Evolutionary conservation across 1,140 invertebrate species (phyloP).

Genomic region (Aphelenchoides avenae): DNA sequence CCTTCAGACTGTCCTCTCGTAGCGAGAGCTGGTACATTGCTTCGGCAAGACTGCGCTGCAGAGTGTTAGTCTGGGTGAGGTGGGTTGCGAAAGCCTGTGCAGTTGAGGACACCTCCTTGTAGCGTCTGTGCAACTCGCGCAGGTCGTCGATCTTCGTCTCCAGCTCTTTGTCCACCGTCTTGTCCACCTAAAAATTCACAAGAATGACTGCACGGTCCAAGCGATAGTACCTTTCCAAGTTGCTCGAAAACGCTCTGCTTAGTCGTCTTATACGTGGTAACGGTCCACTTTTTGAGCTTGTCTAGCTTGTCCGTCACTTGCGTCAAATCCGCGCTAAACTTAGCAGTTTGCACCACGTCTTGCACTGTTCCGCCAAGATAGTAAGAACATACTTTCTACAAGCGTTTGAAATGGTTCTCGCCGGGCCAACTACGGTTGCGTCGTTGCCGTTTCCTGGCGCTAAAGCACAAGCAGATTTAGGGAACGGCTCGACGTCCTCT

Average conservation of each 20-base stretch:
- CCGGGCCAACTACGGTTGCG: neutral
- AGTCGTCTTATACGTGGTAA: constrained; percentile 13
- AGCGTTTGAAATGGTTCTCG: constrained; percentile 4
- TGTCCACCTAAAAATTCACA: constrained; percentile 11
- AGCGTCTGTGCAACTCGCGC: constrained; percentile 21
- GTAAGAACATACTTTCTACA: constrained; percentile 10
- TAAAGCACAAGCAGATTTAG: neutral
- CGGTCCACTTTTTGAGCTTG: constrained; percentile 19
- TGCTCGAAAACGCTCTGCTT: constrained; percentile 22
- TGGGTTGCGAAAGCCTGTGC: constrained; percentile 7
- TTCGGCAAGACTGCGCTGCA: constrained; percentile 4
- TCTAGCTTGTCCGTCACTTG: no score
- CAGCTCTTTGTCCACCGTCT: constrained; percentile 18
- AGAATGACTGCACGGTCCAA: neutral
- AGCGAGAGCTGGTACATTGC: constrained; percentile 11
- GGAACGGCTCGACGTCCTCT: no score
- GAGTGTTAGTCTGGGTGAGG: constrained; percentile 3
- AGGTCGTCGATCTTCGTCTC: constrained; percentile 10
- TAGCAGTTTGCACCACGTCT: constrained; percentile 23
- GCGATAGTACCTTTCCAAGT: constrained; percentile 15
- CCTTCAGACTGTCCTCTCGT: constrained; percentile 4
- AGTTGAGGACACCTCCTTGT: constrained; percentile 12
- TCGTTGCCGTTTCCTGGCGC: constrained; percentile 3
- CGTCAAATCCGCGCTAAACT: neutral
- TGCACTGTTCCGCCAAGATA: constrained; percentile 1